Percentiles rank a stretch among this genome's conserved stretches.
These are phyloP conservation scores for Sebastes steindachneri DNA, from an alignment of 2,797 vertebrate genomes.

Conservation along the genomic window DNA sequence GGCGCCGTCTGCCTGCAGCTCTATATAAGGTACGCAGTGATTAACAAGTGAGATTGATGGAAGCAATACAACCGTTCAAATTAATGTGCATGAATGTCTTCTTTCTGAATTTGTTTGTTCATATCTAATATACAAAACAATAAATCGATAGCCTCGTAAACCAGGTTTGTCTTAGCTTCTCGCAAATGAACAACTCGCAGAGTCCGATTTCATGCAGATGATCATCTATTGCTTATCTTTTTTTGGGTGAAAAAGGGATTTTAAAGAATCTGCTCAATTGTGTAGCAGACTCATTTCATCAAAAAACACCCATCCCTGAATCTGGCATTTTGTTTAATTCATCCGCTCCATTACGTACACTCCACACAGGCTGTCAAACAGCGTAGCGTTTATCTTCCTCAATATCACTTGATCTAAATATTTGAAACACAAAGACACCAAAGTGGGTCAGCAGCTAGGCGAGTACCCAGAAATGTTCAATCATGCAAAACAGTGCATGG, in stretches of 20 bases:
- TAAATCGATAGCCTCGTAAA: constrained; percentile 15
- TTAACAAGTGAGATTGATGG: constrained; percentile 48
- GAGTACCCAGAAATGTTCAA: constrained; percentile 54
- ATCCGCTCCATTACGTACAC: constrained; percentile 32
- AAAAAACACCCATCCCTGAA: constrained; percentile 29
- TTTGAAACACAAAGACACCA: constrained; percentile 65
- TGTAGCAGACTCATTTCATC: not conserved
- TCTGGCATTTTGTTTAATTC: constrained; percentile 58
- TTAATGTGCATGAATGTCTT: constrained; percentile 18
- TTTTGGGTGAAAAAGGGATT: constrained; percentile 29
- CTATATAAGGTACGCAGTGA: constrained; percentile 53
- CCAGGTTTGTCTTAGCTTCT: not conserved
- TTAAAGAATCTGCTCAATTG: constrained; percentile 25
- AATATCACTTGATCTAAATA: constrained; percentile 72
- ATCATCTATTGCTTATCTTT: constrained; percentile 38
- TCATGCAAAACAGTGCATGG: constrained; percentile 65
- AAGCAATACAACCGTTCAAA: constrained; percentile 21
- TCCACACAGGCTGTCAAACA: constrained; percentile 46
- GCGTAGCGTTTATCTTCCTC: constrained; percentile 43
- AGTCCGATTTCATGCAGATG: constrained; percentile 17
- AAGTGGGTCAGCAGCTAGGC: constrained; percentile 70
- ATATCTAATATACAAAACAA: constrained; percentile 29
- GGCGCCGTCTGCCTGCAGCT: constrained; percentile 49
- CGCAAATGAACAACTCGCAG: constrained; percentile 18
- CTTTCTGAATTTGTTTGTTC: constrained; percentile 32